phyloP scores from a whole-genome alignment of 2,888 invertebrate genomes.

The Amiota communis region DNA sequence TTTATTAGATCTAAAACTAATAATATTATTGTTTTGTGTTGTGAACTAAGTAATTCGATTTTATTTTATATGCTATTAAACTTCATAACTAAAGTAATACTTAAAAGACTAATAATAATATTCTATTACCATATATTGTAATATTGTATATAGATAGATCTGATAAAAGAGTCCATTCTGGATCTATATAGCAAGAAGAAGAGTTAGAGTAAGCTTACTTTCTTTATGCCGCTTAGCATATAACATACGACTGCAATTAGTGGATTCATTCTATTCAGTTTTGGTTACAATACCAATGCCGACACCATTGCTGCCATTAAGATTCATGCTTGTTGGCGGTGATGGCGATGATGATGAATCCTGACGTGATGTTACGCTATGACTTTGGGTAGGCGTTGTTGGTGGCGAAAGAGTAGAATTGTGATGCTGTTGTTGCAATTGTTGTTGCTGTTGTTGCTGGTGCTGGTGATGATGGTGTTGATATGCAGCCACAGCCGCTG shows the following conservation, averaged over 20 bases:
- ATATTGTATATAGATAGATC: constrained; percentile 1
- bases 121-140: constrained; percentile 9
- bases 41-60: not conserved
- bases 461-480: constrained; percentile 35
- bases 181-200: too few species aligned
- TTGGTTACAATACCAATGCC: constrained; percentile 47
- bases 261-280: constrained; percentile 49
- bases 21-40: constrained; percentile 24
- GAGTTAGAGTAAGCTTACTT: not conserved
- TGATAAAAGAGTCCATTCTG: too few species aligned
- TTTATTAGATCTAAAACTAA: not conserved
- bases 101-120: constrained; percentile 5
- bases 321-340: constrained; percentile 24
- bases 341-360: constrained; percentile 46
- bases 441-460: constrained; percentile 47
- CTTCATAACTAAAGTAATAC: constrained; percentile 6
- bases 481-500: not conserved
- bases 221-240: not conserved
- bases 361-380: constrained; percentile 45
- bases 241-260: too few species aligned
- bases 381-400: constrained; percentile 63
- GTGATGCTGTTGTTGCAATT: constrained; percentile 52
- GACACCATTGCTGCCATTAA: constrained; percentile 44
- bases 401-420: constrained; percentile 64
- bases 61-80: not conserved